These are phyloP conservation scores for Channa striata DNA, from an alignment of 2,797 vertebrate species.

Conservation along the genomic window DNA sequence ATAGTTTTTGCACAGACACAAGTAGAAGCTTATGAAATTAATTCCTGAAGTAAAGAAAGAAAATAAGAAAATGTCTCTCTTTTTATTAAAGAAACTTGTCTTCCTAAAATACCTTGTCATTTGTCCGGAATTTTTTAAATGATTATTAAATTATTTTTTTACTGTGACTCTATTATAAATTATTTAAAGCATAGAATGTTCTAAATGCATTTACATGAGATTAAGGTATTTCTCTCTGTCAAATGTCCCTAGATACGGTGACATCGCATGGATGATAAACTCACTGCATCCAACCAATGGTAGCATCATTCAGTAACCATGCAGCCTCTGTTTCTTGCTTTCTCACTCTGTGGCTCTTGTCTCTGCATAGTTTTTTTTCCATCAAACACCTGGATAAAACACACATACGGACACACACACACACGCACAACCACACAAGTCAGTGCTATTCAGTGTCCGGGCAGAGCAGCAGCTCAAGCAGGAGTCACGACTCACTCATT, in stretches of 20 bases:
- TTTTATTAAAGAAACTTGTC: neutral
- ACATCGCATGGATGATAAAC: neutral
- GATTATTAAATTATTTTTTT: neutral
- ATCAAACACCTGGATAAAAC: slow-evolving; percentile 39
- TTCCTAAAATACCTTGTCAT: neutral
- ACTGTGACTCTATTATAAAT: neutral
- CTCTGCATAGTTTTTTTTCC: slow-evolving; percentile 17
- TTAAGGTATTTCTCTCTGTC: neutral
- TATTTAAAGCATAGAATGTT: neutral
- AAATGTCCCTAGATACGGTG: neutral
- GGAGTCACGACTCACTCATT: slow-evolving; percentile 80
- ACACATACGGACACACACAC: slow-evolving; percentile 24
- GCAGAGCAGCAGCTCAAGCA: slow-evolving; percentile 35
- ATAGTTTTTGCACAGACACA: too few relatives aligned
- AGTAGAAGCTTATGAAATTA: too few relatives aligned
- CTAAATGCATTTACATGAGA: neutral
- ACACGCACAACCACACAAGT: slow-evolving; percentile 9
- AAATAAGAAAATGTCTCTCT: neutral
- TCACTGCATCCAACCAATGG: neutral
- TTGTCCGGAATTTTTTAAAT: neutral
- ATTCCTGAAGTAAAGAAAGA: too few relatives aligned
- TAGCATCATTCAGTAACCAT: too few relatives aligned
- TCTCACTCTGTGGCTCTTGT: neutral
- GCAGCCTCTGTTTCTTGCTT: neutral
- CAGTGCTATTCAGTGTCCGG: neutral